Conservation (phyloP, 2,797 vertebrate genomes). For the Schizopygopsis malacanthus region DNA sequence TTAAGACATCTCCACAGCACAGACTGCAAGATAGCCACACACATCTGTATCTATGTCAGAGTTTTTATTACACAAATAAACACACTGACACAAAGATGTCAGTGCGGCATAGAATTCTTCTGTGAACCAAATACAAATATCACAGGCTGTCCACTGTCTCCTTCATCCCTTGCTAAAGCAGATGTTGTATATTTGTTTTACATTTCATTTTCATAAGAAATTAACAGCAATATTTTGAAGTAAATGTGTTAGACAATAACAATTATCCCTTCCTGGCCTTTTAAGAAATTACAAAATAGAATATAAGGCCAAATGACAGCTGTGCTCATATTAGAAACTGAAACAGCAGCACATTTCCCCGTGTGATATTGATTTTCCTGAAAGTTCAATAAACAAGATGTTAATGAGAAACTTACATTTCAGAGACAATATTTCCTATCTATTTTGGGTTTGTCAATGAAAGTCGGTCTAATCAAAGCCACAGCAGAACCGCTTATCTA, state of each 20-base stretch:
- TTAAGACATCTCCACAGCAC: conserved; percentile 5
- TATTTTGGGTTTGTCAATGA: neutral
- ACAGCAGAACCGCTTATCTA: neutral
- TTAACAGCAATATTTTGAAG: neutral
- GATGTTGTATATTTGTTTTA: neutral
- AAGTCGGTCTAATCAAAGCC: neutral
- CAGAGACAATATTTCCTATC: neutral
- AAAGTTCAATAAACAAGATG: neutral
- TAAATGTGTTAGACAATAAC: neutral
- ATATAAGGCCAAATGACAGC: neutral
- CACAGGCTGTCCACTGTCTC: neutral
- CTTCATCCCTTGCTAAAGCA: neutral
- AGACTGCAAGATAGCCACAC: neutral
- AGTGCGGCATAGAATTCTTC: neutral
- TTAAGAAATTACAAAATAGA: neutral
- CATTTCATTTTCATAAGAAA: neutral
- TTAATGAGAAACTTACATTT: neutral
- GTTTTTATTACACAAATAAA: conserved; percentile 25
- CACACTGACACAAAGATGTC: conserved; percentile 11
- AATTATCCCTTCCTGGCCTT: neutral
- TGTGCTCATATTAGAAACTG: neutral
- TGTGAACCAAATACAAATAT: neutral
- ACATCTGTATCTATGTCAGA: conserved; percentile 13
- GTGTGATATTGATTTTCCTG: neutral
- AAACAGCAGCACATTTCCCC: neutral